Evolutionary conservation across 2,888 invertebrate species (phyloP).

Genomic region (Pyralis farinalis): DNA sequence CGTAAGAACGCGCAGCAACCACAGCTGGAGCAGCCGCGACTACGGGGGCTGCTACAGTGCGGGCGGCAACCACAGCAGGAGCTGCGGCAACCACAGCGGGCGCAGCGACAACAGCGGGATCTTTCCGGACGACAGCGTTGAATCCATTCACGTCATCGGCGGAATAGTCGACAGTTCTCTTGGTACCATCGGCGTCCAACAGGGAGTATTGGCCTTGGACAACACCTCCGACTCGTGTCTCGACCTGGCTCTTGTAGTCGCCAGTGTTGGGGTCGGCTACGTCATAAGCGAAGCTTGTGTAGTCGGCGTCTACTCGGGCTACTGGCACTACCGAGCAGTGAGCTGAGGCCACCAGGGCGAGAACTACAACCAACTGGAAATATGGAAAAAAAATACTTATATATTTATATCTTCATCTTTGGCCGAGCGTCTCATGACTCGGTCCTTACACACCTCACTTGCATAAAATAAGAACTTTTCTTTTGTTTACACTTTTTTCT

Average conservation of each 20-base stretch:
- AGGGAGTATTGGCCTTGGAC: conserved; percentile 79
- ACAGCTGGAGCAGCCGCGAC: conserved; percentile 17
- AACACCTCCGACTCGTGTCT: conserved; percentile 68
- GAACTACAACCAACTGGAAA: conserved; percentile 56
- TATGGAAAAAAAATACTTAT: background rate
- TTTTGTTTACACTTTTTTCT: no score
- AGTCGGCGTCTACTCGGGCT: conserved; percentile 50
- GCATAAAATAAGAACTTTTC: no score
- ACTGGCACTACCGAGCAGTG: conserved; percentile 55
- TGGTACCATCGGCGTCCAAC: conserved; percentile 75
- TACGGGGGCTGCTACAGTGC: conserved; percentile 16
- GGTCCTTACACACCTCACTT: no score
- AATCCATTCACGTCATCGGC: conserved; percentile 75
- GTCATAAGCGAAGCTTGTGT: conserved; percentile 72
- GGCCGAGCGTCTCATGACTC: no score
- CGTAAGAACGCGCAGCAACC: conserved; percentile 25
- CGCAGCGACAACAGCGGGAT: conserved; percentile 48
- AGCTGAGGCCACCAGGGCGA: conserved; percentile 51
- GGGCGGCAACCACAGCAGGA: conserved; percentile 15
- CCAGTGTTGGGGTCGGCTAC: conserved; percentile 79
- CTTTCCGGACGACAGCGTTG: conserved; percentile 78
- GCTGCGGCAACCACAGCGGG: conserved; percentile 23
- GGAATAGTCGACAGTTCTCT: conserved; percentile 76
- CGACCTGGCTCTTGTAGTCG: conserved; percentile 77
- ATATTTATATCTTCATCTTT: no score